Percentiles rank a stretch among this genome's conserved stretches.
These are phyloP conservation scores for Anguilla rostrata DNA, from an alignment of 2,113 vertebrate species.

Conservation along the genomic window DNA sequence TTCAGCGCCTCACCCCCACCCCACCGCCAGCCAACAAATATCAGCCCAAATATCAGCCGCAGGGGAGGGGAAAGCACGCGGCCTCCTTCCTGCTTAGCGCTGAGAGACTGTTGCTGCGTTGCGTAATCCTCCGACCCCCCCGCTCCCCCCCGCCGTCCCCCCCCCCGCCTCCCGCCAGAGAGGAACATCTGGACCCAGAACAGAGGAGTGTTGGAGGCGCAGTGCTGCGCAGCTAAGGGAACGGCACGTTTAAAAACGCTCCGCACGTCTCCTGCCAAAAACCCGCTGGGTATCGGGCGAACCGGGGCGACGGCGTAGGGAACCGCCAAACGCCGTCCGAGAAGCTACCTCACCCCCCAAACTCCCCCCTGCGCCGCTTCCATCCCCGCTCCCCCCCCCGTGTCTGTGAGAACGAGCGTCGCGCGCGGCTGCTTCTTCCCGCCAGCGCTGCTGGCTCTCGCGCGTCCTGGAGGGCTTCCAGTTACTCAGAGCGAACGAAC, in stretches of 20 bases:
- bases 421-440: neutral
- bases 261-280: conserved; percentile 42
- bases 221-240: conserved; percentile 48
- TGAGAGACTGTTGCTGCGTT: conserved; percentile 40
- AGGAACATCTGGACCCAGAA: conserved; percentile 75
- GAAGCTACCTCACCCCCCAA: neutral
- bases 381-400: neutral
- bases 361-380: neutral
- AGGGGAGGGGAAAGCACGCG: neutral
- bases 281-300: neutral
- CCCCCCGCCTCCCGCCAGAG: conserved; percentile 50
- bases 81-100: conserved; percentile 53
- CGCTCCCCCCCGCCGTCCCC: conserved; percentile 9
- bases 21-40: neutral
- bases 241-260: conserved; percentile 42
- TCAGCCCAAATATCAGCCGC: conserved; percentile 27
- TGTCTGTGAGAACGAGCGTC: neutral
- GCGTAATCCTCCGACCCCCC: conserved; percentile 51
- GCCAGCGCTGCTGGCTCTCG: neutral
- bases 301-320: neutral
- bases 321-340: neutral
- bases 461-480: neutral
- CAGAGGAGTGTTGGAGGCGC: conserved; percentile 60
- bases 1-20: conserved; percentile 18
- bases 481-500: neutral